Evolutionary conservation across 2,797 vertebrate species (phyloP), one percentile per base, ranked within the genome.

Genomic region (Danio aesculapii): DNA sequence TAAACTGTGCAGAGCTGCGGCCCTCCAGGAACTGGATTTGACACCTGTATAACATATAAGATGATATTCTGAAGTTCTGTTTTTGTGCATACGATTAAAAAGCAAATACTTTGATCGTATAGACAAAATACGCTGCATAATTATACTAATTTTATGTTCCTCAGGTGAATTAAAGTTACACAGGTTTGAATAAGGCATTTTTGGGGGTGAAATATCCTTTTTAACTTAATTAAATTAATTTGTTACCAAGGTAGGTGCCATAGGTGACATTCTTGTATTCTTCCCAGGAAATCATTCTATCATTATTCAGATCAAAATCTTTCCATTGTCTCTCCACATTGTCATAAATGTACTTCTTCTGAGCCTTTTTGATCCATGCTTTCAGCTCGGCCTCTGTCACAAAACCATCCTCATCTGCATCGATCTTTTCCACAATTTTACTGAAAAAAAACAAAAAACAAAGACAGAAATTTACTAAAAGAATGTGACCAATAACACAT

Each of bases 251-350:
- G 87, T 95, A 95, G 63, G 92, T 94, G 82, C 95, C 95, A 77
- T 95, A 96, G 0, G 95, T 95, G 86, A 93, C 89, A 83, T 95
- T 97, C 86, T 91, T 95, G 91, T 96, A 96, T 90, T 96, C 95
- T 10, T 95, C 94, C 96, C 96, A 96, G 91, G 93, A 94, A 89
- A 97, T 92, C 82, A 83, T 81, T 21, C 94, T 94, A 70, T 95
- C 95, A 11, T 82, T 75, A 81, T 96, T 93, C 84, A 90, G 39
- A 89, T 95, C 96, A 81, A 95, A 95, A 80, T 94, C 95, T 55
- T 88, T 92, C 95, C 96, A 96, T 67, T 95, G 92, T n/a, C 81
- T 84, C 30, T 93, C 93, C 81, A 95, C 94, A 55, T 91, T 95
- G 67, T 93, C 92, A 80, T 82, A 91, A 61, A 96, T 79, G 81